Conservation (phyloP, 2,797 vertebrate genomes). For the Alectoris magna region DNA sequence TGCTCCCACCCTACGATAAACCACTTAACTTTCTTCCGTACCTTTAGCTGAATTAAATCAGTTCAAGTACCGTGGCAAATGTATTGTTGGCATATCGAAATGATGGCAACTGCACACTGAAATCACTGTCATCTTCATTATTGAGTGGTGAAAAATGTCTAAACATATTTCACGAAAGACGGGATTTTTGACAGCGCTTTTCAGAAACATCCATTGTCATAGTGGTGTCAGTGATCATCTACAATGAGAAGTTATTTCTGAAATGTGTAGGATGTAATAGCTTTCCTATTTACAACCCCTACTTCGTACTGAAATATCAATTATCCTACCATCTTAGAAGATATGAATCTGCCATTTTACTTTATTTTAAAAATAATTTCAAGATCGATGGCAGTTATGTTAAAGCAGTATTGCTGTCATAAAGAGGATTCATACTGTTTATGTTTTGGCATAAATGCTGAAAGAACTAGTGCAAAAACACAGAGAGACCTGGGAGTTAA, state of each 20-base stretch:
- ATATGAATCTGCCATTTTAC: conserved; percentile 32
- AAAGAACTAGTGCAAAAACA: not conserved
- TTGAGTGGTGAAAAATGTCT: not conserved
- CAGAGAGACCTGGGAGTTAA: not conserved
- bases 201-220: not conserved
- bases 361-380: conserved; percentile 23
- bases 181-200: not conserved
- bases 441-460: conserved; percentile 30
- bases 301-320: conserved; percentile 29
- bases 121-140: not conserved
- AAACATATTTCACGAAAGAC: not conserved
- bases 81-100: not conserved
- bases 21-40: not conserved
- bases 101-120: not conserved
- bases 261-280: conserved; percentile 38
- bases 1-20: not conserved
- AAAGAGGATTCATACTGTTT: conserved; percentile 4
- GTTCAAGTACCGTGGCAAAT: not conserved
- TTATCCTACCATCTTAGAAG: not conserved
- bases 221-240: not conserved
- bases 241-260: conserved; percentile 25
- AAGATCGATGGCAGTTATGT: conserved; percentile 12
- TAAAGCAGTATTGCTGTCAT: conserved; percentile 23
- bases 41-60: not conserved
- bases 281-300: conserved; percentile 24